phyloP scores from a whole-genome alignment of 1,140 invertebrate genomes.

The Palaemon carinicauda region DNA sequence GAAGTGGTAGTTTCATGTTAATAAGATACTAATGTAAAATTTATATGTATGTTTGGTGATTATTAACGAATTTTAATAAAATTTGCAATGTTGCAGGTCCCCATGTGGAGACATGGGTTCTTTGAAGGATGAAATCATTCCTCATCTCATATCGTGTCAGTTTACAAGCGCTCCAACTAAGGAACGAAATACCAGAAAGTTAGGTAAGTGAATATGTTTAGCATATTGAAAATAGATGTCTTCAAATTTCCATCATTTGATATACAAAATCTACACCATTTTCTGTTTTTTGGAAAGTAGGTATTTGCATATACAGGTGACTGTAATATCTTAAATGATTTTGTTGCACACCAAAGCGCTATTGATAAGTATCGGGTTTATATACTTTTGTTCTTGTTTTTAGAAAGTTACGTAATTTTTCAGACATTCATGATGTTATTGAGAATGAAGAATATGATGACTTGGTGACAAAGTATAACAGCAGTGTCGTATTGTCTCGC shows the following conservation, averaged over 20 bases:
- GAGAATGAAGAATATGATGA: constrained; percentile 60
- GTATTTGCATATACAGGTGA: too few species aligned
- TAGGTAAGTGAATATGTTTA: constrained; percentile 9
- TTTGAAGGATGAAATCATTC: constrained; percentile 88
- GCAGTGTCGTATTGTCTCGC: constrained; percentile 73
- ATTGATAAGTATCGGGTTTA: too few species aligned
- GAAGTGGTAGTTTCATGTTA: not conserved
- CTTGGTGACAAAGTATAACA: constrained; percentile 81
- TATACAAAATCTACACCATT: too few species aligned
- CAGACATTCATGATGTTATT: constrained; percentile 68
- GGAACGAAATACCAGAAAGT: not conserved
- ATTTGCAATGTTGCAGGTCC: constrained; percentile 28
- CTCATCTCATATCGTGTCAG: constrained; percentile 86
- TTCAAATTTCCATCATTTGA: too few species aligned
- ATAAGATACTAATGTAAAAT: not conserved
- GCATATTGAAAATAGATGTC: not conserved
- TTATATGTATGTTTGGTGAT: not conserved
- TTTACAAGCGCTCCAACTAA: constrained; percentile 67
- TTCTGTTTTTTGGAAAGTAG: too few species aligned
- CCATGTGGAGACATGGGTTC: constrained; percentile 68
- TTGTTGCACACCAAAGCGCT: too few species aligned
- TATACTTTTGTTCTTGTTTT: too few species aligned
- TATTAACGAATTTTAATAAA: too few species aligned
- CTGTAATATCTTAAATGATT: too few species aligned
- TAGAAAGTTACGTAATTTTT: constrained; percentile 60